Conservation (phyloP, 2,888 invertebrate genomes). For the Drosophila subsilvestris region DNA sequence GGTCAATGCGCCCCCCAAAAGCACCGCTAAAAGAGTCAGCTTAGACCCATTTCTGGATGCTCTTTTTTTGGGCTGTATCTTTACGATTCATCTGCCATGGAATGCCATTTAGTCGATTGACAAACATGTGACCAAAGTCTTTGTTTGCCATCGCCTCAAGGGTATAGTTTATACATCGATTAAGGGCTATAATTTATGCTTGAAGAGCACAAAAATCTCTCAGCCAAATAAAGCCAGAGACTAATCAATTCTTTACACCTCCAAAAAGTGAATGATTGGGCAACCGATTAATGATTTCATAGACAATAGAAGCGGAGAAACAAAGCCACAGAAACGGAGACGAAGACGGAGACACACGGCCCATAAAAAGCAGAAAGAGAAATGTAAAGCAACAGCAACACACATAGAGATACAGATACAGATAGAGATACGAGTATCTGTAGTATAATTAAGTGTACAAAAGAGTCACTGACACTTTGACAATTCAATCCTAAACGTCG, state of each 20-base stretch:
- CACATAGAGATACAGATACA: neutral
- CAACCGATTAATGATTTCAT: conserved; percentile 39
- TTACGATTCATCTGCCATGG: neutral
- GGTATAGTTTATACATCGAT: conserved; percentile 28
- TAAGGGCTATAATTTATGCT: conserved; percentile 57
- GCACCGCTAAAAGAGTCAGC: neutral
- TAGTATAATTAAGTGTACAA: conserved; percentile 55
- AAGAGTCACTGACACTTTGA: conserved; percentile 76
- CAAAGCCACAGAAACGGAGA: conserved; percentile 24
- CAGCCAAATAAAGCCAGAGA: conserved; percentile 11
- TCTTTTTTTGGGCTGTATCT: neutral
- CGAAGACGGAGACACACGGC: conserved; percentile 12
- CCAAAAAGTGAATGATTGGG: conserved; percentile 51
- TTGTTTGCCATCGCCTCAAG: neutral
- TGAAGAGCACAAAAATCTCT: conserved; percentile 53
- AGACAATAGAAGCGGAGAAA: conserved; percentile 48
- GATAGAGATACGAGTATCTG: too few relatives aligned
- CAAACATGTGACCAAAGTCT: neutral
- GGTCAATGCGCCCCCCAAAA: conserved; percentile 21
- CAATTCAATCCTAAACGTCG: conserved; percentile 23
- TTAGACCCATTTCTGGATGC: neutral
- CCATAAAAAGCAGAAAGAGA: conserved; percentile 32
- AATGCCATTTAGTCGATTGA: neutral
- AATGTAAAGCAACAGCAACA: conserved; percentile 32
- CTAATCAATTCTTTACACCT: conserved; percentile 54